Conservation (phyloP, 1,140 invertebrate genomes). For the Muscidifurax raptorellus region DNA sequence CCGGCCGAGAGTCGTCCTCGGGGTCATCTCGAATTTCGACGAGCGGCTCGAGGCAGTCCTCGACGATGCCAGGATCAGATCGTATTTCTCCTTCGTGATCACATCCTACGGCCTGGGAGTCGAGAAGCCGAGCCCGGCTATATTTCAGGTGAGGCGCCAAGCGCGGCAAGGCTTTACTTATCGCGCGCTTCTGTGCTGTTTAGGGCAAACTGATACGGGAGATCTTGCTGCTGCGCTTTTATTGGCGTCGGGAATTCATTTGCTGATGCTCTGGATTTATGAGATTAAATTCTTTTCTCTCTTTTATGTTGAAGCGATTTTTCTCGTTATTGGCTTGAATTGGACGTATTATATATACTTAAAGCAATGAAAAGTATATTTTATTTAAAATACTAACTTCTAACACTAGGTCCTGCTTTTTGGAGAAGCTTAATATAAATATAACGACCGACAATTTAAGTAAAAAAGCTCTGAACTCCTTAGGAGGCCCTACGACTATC, state of each 20-base stretch:
- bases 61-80: conserved; percentile 77
- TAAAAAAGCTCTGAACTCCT: neutral
- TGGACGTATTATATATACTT: neutral
- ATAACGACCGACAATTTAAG: too few relatives aligned
- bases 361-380: too few relatives aligned
- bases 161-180: neutral
- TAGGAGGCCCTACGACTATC: conserved; percentile 78
- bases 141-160: conserved; percentile 78
- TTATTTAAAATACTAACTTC: too few relatives aligned
- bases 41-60: conserved; percentile 84
- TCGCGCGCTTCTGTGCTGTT: neutral
- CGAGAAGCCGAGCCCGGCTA: conserved; percentile 84
- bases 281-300: neutral
- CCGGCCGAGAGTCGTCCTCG: conserved; percentile 76
- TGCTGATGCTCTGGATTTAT: too few relatives aligned
- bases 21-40: conserved; percentile 93
- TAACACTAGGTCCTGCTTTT: too few relatives aligned
- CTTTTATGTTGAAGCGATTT: neutral
- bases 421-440: too few relatives aligned
- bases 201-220: neutral
- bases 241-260: neutral
- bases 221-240: neutral
- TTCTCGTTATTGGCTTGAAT: neutral
- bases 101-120: conserved; percentile 84
- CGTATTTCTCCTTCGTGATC: conserved; percentile 88